phyloP scores from a whole-genome alignment of 2,888 invertebrate species.

The Andrena chrysosceles region DNA sequence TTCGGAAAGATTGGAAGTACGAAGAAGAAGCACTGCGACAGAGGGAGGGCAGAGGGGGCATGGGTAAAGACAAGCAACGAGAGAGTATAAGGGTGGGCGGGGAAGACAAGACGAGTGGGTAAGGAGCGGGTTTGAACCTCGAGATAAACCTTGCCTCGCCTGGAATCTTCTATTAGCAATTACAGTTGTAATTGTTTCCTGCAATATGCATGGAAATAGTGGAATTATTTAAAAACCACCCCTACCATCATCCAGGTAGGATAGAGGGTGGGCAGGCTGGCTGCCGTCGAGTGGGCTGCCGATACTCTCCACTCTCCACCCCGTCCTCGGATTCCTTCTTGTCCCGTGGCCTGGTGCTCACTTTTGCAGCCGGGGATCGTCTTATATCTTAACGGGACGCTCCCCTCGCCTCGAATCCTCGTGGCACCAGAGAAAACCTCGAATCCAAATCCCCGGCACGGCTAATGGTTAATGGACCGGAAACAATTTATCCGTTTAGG shows the following conservation, averaged over 20 bases:
- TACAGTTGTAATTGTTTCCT: constrained; percentile 85
- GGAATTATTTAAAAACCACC: constrained; percentile 85
- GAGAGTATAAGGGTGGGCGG: constrained; percentile 36
- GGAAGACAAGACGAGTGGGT: constrained; percentile 65
- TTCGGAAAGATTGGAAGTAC: constrained; percentile 61
- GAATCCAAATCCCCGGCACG: constrained; percentile 77
- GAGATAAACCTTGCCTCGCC: constrained; percentile 84
- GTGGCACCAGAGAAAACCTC: constrained; percentile 72
- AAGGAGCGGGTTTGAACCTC: constrained; percentile 76
- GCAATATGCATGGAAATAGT: constrained; percentile 85
- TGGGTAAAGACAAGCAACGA: constrained; percentile 53
- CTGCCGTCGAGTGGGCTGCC: constrained; percentile 60
- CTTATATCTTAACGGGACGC: constrained; percentile 62
- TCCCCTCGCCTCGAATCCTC: constrained; percentile 70
- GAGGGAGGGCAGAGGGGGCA: constrained; percentile 32
- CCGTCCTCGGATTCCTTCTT: constrained; percentile 1
- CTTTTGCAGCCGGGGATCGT: constrained; percentile 38
- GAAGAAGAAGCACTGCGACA: constrained; percentile 27
- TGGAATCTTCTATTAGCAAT: constrained; percentile 85
- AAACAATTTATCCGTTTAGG: constrained; percentile 81
- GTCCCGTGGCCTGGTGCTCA: constrained; percentile 12
- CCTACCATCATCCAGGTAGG: constrained; percentile 54
- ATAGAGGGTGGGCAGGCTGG: constrained; percentile 33
- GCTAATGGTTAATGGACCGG: constrained; percentile 82
- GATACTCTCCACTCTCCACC: constrained; percentile 26